Conservation (phyloP, 2,888 invertebrate genomes). For the Bruchidius siliquastri region DNA sequence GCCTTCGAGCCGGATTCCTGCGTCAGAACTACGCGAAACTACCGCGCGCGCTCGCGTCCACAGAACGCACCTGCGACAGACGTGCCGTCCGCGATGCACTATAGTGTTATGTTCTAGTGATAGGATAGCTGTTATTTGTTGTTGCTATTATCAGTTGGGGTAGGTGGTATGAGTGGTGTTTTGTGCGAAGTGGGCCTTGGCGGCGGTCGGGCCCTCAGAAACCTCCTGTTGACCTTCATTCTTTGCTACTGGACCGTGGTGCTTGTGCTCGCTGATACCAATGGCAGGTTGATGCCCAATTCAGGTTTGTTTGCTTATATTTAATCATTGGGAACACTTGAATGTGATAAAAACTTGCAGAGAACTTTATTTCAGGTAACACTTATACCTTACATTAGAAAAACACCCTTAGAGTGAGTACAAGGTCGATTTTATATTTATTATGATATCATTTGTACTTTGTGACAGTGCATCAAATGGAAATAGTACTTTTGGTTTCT, state of each 20-base stretch:
- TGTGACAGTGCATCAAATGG: no score
- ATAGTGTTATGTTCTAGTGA: constrained; percentile 18
- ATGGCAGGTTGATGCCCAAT: constrained; percentile 21
- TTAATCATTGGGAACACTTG: neutral
- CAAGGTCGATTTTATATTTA: no score
- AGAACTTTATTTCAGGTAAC: no score
- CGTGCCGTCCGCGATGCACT: neutral
- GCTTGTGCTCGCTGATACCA: constrained; percentile 32
- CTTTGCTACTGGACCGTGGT: constrained; percentile 34
- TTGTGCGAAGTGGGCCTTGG: constrained; percentile 35
- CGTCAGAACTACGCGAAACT: neutral
- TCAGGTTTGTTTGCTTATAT: constrained; percentile 14
- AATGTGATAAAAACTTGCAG: no score
- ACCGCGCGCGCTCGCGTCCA: neutral
- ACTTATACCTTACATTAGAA: no score
- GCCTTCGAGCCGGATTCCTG: neutral
- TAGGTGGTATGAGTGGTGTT: constrained; percentile 22
- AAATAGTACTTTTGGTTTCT: no score
- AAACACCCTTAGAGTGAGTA: no score
- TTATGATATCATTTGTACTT: no score
- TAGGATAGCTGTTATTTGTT: neutral
- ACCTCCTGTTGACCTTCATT: constrained; percentile 28
- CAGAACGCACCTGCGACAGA: neutral
- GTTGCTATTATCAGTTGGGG: neutral
- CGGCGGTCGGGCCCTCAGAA: constrained; percentile 31